phyloP scores from a whole-genome alignment of 2,113 vertebrate species.

The Penelope pileata region DNA sequence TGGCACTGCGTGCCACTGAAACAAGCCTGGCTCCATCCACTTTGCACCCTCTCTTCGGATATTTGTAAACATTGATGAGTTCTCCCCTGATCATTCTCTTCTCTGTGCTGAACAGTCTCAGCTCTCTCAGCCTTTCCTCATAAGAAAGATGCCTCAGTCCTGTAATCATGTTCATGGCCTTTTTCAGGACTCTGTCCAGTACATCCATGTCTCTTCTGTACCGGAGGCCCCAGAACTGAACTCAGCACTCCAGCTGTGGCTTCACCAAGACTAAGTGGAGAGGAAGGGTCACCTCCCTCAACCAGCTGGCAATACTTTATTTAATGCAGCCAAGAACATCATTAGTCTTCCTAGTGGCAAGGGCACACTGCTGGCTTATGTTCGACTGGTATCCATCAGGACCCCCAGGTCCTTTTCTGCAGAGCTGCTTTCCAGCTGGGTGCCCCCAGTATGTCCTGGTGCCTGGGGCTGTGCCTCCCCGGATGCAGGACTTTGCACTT shows the following conservation, averaged over 20 bases:
- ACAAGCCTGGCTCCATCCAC: not conserved
- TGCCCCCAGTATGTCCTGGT: not conserved
- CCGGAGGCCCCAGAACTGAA: not conserved
- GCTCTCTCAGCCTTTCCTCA: not conserved
- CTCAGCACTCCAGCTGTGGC: not conserved
- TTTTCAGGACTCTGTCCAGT: no score
- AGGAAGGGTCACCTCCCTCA: not conserved
- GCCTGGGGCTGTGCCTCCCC: not conserved
- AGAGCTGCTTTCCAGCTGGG: not conserved
- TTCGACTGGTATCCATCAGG: not conserved
- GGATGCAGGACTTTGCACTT: not conserved
- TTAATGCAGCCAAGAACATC: not conserved
- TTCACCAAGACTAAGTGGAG: not conserved
- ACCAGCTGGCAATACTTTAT: not conserved
- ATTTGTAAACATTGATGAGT: not conserved
- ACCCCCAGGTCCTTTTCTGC: not conserved
- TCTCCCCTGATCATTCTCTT: no score
- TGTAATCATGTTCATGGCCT: no score
- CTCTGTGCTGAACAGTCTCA: no score
- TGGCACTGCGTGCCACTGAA: not conserved
- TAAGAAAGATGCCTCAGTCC: not conserved
- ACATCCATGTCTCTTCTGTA: no score
- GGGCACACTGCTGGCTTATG: not conserved
- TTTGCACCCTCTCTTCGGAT: not conserved
- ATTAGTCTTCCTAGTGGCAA: not conserved